A percentile compares a stretch with the other conserved stretches of the same genome.
Evolutionary conservation across 2,888 invertebrate genomes (phyloP).

Genomic region (Lymantria monacha): DNA sequence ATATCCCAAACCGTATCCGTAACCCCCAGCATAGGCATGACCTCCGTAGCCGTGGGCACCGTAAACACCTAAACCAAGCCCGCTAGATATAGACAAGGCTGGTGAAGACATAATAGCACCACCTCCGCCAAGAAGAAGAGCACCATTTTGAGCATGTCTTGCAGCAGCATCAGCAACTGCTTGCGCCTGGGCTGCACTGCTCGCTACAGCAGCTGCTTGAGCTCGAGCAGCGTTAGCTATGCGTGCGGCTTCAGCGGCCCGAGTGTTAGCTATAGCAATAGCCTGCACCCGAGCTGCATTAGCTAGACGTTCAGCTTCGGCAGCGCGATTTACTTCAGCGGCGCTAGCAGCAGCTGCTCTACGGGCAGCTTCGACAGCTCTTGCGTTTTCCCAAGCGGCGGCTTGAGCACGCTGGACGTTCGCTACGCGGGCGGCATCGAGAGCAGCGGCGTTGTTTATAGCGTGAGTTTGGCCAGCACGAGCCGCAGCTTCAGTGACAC

Average conservation of each 20-base stretch:
- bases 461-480: conserved; percentile 67
- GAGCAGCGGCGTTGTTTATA: conserved; percentile 69
- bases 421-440: conserved; percentile 68
- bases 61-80: conserved; percentile 13
- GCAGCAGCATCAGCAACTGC: conserved; percentile 29
- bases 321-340: conserved; percentile 36
- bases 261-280: conserved; percentile 68
- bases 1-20: conserved; percentile 11
- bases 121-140: conserved; percentile 53
- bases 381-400: conserved; percentile 71
- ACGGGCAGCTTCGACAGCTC: conserved; percentile 68
- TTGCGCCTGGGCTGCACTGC: conserved; percentile 41
- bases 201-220: conserved; percentile 32
- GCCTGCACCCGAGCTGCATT: conserved; percentile 72
- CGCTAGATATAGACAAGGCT: conserved; percentile 34
- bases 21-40: conserved; percentile 20
- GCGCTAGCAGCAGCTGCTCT: conserved; percentile 41
- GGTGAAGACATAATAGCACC: conserved; percentile 24
- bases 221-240: conserved; percentile 54
- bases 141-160: conserved; percentile 63
- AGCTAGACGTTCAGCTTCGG: conserved; percentile 51
- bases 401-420: conserved; percentile 72
- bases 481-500: conserved; percentile 67
- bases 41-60: conserved; percentile 16
- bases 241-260: conserved; percentile 69